Percentiles rank a stretch among this genome's conserved stretches.
Evolutionary conservation across 2,797 vertebrate genomes (phyloP).

Genomic region (Heteromormyrus szaboi): DNA sequence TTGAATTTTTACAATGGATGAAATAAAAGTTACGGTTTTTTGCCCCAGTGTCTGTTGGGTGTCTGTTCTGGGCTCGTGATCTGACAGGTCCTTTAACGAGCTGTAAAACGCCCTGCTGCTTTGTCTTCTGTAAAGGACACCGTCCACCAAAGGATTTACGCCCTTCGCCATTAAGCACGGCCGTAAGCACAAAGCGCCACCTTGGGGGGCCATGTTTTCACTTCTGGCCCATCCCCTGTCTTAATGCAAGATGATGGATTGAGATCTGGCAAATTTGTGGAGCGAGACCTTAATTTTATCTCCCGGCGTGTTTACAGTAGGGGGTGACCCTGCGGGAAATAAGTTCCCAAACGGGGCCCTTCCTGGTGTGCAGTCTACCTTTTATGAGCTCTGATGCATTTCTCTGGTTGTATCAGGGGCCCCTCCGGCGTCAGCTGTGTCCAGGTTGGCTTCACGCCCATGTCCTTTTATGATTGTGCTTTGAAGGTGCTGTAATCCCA

Average conservation of each 20-base stretch:
- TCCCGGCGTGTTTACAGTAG: slow-evolving; percentile 47
- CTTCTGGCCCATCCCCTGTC: not conserved
- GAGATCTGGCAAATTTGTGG: slow-evolving; percentile 41
- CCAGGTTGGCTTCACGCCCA: not conserved
- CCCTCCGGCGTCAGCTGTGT: not conserved
- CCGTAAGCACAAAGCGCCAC: not conserved
- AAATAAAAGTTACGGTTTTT: slow-evolving; percentile 17
- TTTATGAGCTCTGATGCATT: not conserved
- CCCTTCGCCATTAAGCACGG: slow-evolving; percentile 17
- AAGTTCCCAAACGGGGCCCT: slow-evolving; percentile 1
- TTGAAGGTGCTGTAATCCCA: not conserved
- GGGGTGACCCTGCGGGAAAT: slow-evolving; percentile 36
- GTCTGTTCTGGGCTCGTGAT: slow-evolving; percentile 4
- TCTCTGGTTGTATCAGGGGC: not conserved
- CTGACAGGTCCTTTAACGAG: slow-evolving; percentile 12
- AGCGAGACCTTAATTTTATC: slow-evolving; percentile 37
- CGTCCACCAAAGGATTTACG: slow-evolving; percentile 20
- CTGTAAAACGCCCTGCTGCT: slow-evolving; percentile 22
- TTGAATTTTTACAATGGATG: slow-evolving; percentile 26
- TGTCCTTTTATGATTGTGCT: not conserved
- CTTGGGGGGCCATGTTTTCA: slow-evolving; percentile 12
- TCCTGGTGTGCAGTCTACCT: not conserved
- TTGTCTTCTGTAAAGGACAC: slow-evolving; percentile 12
- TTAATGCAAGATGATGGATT: slow-evolving; percentile 12
- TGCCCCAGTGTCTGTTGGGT: slow-evolving; percentile 13